Percentiles rank a stretch among this genome's conserved stretches.
phyloP scores from a whole-genome alignment of 2,888 invertebrate genomes.

The Drosophila neoperkinsi region DNA sequence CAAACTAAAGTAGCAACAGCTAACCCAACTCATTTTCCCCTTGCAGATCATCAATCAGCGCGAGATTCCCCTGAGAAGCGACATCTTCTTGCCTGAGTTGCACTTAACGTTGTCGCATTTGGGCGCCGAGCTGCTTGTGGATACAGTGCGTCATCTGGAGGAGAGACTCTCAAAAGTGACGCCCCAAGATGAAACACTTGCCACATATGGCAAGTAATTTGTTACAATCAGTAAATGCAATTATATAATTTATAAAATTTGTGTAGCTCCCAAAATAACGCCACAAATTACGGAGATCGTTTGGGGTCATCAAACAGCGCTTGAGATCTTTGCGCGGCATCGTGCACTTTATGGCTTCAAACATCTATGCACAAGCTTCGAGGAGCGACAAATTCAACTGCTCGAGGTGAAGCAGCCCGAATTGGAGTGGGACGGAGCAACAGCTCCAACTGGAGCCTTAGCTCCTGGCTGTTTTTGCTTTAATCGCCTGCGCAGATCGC shows the following conservation, averaged over 20 bases:
- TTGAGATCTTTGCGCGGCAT: conserved; percentile 89
- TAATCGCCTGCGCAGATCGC: conserved; percentile 86
- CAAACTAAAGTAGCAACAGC: background rate
- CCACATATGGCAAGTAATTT: conserved; percentile 89
- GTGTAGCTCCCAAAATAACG: conserved; percentile 90
- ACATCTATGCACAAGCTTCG: conserved; percentile 88
- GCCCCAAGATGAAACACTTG: conserved; percentile 87
- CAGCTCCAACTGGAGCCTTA: conserved; percentile 75
- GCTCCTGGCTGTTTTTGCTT: conserved; percentile 88
- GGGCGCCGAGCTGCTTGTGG: conserved; percentile 89
- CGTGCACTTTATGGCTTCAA: conserved; percentile 89
- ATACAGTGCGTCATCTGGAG: conserved; percentile 88
- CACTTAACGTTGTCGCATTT: conserved; percentile 88
- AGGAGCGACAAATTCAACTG: conserved; percentile 88
- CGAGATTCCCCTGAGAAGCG: conserved; percentile 86
- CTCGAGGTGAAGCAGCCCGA: conserved; percentile 85
- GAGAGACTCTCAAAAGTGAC: conserved; percentile 86
- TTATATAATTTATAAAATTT: conserved; percentile 9
- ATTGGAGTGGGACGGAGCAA: background rate
- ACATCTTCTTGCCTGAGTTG: conserved; percentile 89
- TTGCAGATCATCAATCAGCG: conserved; percentile 86
- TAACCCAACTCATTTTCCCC: background rate
- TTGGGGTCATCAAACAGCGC: conserved; percentile 89
- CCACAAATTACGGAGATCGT: conserved; percentile 87
- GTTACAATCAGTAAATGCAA: background rate